Percentiles rank a stretch among this genome's conserved stretches.
Evolutionary conservation across 2,888 invertebrate species (phyloP).

Genomic region (Nomada lathburiana): DNA sequence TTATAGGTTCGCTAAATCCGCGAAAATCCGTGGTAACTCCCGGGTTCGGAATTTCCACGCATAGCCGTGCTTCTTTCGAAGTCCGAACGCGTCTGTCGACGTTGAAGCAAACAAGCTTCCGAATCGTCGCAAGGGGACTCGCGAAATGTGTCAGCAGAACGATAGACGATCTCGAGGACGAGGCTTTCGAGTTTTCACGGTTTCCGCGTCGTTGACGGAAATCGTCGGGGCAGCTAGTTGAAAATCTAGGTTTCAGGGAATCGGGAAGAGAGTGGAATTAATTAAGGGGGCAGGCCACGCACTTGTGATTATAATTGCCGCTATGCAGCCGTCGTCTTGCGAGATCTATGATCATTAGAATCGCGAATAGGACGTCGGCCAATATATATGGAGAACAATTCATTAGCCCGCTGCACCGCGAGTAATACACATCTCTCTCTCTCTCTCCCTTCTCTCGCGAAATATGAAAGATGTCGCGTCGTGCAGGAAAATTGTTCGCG

Average conservation of each 20-base stretch:
- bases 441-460: no score
- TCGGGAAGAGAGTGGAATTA: slow-evolving; percentile 19
- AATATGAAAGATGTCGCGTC: neutral
- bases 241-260: slow-evolving; percentile 14
- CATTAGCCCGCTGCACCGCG: neutral
- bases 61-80: no score
- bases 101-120: neutral
- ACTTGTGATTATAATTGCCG: slow-evolving; percentile 31
- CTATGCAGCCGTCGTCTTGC: neutral
- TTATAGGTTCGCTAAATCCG: no score
- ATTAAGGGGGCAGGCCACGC: slow-evolving; percentile 17
- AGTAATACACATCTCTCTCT: no score
- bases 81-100: no score
- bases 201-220: neutral
- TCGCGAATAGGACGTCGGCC: neutral
- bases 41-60: no score
- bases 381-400: neutral
- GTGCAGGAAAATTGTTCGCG: neutral
- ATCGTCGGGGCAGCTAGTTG: neutral
- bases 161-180: neutral
- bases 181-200: neutral
- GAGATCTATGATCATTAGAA: slow-evolving; percentile 19
- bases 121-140: neutral
- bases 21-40: no score
- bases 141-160: neutral